Conservation (phyloP, 2,113 vertebrate species). For the Nothocercus nigrocapillus region DNA sequence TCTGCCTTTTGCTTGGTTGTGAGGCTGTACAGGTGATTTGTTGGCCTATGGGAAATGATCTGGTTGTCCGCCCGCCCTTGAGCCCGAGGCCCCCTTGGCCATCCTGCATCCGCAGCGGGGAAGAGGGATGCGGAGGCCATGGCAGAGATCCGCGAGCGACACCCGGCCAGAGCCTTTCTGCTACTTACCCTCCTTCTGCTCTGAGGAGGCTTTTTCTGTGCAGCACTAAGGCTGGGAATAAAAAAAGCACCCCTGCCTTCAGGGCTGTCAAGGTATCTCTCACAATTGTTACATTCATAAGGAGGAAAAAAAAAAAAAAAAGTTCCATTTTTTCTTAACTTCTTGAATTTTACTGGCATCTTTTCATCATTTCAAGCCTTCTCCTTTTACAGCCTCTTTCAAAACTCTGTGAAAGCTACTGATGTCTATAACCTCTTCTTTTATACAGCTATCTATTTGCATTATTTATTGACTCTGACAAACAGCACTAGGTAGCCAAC, state of each 20-base stretch:
- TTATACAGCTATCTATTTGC: slow-evolving; percentile 13
- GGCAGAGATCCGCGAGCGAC: background rate
- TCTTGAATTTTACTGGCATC: background rate
- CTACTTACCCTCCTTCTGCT: background rate
- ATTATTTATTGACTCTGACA: slow-evolving; percentile 41
- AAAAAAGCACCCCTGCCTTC: background rate
- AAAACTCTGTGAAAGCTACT: background rate
- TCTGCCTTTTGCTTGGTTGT: background rate
- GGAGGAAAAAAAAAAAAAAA: background rate
- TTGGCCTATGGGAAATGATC: background rate
- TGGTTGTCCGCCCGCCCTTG: background rate
- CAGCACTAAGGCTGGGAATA: background rate
- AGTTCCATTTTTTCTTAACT: background rate
- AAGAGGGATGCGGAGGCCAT: background rate
- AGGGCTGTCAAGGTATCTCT: background rate
- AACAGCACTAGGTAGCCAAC: slow-evolving; percentile 43
- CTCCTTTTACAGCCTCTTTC: background rate
- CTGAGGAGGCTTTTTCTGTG: no score
- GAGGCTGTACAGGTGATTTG: background rate
- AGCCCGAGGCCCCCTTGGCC: background rate
- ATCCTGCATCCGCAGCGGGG: background rate
- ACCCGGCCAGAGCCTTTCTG: background rate
- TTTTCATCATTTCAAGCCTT: background rate
- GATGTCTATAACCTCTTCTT: slow-evolving; percentile 32
- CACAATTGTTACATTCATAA: background rate